Percentiles rank a stretch among this genome's conserved stretches.
phyloP scores from a whole-genome alignment of 1,140 invertebrate genomes.

The Drosophila ogumai region DNA sequence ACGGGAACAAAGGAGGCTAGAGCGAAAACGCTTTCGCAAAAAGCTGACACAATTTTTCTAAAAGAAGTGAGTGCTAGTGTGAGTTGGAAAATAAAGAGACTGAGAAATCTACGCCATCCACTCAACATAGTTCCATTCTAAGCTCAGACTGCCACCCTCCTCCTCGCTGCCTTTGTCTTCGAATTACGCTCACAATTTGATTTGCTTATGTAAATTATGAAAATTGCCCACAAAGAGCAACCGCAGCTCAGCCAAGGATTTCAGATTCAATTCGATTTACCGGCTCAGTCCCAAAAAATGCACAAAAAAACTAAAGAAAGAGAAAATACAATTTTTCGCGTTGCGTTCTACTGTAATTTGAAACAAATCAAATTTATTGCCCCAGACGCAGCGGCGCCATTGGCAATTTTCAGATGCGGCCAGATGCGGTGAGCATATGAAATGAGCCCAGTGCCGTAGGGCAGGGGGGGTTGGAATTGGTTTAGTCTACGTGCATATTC shows the following conservation, averaged over 20 bases:
- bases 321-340: slow-evolving; percentile 65
- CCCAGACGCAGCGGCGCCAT: slow-evolving; percentile 77
- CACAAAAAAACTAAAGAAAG: slow-evolving; percentile 4
- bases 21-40: slow-evolving; percentile 29
- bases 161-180: slow-evolving; percentile 14
- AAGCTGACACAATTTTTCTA: slow-evolving; percentile 65
- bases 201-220: slow-evolving; percentile 82
- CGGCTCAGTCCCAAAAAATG: slow-evolving; percentile 58
- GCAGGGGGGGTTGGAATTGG: slow-evolving; percentile 28
- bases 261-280: slow-evolving; percentile 71
- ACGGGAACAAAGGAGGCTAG: slow-evolving; percentile 52
- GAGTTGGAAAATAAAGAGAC: slow-evolving; percentile 27
- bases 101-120: slow-evolving; percentile 67
- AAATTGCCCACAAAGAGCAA: slow-evolving; percentile 77
- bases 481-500: slow-evolving; percentile 53
- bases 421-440: slow-evolving; percentile 80
- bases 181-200: slow-evolving; percentile 79
- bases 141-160: slow-evolving; percentile 29
- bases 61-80: slow-evolving; percentile 19
- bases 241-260: slow-evolving; percentile 57
- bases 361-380: slow-evolving; percentile 83
- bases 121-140: slow-evolving; percentile 76
- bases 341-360: slow-evolving; percentile 75
- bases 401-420: slow-evolving; percentile 79
- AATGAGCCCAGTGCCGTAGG: slow-evolving; percentile 50